Conservation (phyloP, 2,113 vertebrate genomes). For the Cyphomyrus plagiostoma region DNA sequence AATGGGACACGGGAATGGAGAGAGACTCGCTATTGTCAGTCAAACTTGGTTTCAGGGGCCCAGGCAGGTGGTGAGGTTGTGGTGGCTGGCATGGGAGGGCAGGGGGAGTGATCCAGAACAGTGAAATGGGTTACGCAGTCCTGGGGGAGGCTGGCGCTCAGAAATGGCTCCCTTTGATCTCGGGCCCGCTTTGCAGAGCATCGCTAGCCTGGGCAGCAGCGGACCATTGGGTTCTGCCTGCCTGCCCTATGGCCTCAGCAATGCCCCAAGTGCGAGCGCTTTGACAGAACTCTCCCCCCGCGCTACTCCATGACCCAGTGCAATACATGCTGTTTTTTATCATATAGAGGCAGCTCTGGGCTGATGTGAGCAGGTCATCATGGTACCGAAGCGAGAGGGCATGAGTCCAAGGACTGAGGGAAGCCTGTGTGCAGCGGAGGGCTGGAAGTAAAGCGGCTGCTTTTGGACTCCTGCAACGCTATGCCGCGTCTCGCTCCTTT, state of each 20-base stretch:
- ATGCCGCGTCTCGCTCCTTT: neutral
- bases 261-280: neutral
- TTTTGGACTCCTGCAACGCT: neutral
- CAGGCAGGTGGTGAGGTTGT: neutral
- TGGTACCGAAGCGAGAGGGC: neutral
- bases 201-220: neutral
- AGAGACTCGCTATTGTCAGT: neutral
- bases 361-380: neutral
- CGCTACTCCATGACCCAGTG: neutral
- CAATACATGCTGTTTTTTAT: neutral
- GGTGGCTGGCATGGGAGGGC: neutral
- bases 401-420: neutral
- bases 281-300: neutral
- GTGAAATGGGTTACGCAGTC: neutral
- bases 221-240: neutral
- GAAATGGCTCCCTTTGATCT: neutral
- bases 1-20: neutral
- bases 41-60: neutral
- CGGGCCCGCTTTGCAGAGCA: neutral
- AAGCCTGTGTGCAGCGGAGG: neutral
- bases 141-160: neutral
- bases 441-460: neutral
- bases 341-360: neutral
- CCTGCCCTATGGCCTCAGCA: neutral
- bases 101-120: constrained; percentile 1